phyloP scores from a whole-genome alignment of 2,113 vertebrate species.

The Picathartes gymnocephalus region DNA sequence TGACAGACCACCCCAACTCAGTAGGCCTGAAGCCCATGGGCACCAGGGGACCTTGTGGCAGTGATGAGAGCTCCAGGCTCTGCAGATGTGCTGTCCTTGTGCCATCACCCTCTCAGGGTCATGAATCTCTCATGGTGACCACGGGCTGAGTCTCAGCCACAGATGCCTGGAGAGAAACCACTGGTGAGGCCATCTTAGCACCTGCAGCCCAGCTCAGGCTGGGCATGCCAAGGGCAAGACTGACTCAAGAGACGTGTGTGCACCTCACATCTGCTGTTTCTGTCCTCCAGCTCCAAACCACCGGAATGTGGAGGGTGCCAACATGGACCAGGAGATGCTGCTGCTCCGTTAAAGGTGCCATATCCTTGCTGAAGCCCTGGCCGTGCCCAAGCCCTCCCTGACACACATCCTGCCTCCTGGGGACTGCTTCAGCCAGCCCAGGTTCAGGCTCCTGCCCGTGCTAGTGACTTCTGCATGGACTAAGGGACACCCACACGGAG shows the following conservation, averaged over 20 bases:
- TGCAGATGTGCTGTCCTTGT: background rate
- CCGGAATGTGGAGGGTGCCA: background rate
- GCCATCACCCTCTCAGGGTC: background rate
- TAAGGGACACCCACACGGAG: background rate
- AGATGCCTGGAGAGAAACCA: background rate
- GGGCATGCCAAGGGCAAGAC: rapidly evolving
- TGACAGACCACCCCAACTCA: background rate
- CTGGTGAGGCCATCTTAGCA: background rate
- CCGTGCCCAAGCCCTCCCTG: background rate
- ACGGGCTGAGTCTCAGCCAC: background rate
- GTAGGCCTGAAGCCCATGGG: background rate
- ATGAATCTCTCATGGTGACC: background rate
- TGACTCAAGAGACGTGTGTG: background rate
- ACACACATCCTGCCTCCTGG: background rate
- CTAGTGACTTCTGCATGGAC: background rate
- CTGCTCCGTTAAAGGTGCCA: background rate
- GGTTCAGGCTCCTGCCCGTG: rapidly evolving
- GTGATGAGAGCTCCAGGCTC: background rate
- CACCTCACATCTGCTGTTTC: background rate
- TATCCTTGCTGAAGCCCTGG: background rate
- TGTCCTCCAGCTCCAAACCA: background rate
- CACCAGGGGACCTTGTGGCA: background rate
- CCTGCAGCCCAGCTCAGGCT: background rate
- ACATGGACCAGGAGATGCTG: background rate
- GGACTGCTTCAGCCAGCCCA: background rate